A percentile compares a stretch with the other conserved stretches of the same genome.
These are phyloP conservation scores for Julus scandinavius DNA, from an alignment of 2,888 invertebrate genomes.

Conservation along the genomic window DNA sequence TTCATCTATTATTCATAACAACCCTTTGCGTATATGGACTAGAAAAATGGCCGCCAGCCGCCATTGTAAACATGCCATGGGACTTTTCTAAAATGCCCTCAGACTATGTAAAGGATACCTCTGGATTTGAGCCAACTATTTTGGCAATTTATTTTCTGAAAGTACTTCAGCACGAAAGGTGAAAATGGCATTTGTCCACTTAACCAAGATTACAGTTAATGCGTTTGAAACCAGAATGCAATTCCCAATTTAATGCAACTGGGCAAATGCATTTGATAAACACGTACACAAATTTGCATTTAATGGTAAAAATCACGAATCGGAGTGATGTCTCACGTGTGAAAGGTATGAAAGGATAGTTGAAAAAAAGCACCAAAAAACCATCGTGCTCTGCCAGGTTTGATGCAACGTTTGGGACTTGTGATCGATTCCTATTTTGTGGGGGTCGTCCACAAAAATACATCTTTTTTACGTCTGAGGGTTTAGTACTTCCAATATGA, in stretches of 20 bases:
- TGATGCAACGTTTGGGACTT: not conserved
- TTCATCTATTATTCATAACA: too few relatives aligned
- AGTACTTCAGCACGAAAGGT: not conserved
- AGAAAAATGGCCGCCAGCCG: not conserved
- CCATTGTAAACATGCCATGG: not conserved
- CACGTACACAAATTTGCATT: not conserved
- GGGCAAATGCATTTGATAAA: not conserved
- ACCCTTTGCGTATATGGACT: not conserved
- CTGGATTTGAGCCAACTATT: not conserved
- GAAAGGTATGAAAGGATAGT: too few relatives aligned
- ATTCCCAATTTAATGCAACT: too few relatives aligned
- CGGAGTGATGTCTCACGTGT: not conserved
- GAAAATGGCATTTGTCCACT: constrained; percentile 17
- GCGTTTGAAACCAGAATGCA: not conserved
- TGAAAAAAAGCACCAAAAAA: too few relatives aligned
- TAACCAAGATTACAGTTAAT: not conserved
- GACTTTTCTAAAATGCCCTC: not conserved
- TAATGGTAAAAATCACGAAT: not conserved
- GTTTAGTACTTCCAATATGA: too few relatives aligned
- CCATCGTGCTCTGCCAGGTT: too few relatives aligned
- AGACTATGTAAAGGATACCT: not conserved
- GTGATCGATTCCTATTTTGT: not conserved
- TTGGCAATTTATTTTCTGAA: not conserved
- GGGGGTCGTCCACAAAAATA: not conserved
- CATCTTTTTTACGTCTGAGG: too few relatives aligned